A percentile compares a stretch with the other conserved stretches of the same genome.
Evolutionary conservation across 2,888 invertebrate species (phyloP).

Genomic region (Napeogenes sylphis): DNA sequence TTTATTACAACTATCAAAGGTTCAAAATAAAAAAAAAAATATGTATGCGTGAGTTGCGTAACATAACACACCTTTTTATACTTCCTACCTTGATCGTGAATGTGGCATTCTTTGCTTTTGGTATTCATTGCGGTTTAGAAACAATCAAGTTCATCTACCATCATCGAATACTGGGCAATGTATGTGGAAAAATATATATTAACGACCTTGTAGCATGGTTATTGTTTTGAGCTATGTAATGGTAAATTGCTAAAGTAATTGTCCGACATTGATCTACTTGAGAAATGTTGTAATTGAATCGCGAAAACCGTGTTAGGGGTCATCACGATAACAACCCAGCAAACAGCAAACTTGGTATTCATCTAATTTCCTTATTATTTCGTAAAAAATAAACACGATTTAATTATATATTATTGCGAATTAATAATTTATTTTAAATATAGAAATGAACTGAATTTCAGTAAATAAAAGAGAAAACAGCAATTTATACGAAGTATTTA

Average conservation of each 20-base stretch:
- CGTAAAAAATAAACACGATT: too few species aligned
- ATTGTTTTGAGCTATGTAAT: conserved; percentile 16
- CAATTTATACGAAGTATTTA: too few species aligned
- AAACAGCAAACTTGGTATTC: background rate
- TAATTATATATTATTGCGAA: too few species aligned
- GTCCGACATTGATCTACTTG: conserved; percentile 28
- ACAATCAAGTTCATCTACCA: background rate
- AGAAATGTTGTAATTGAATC: conserved; percentile 13
- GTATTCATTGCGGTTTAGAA: conserved; percentile 9
- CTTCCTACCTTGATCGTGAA: conserved; percentile 24
- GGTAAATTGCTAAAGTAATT: conserved; percentile 15
- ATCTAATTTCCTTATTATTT: background rate
- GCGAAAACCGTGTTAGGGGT: conserved; percentile 9
- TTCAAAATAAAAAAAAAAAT: background rate
- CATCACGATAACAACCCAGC: conserved; percentile 16
- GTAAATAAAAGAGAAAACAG: too few species aligned
- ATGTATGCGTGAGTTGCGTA: conserved; percentile 11
- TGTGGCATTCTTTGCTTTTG: conserved; percentile 2
- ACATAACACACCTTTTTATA: conserved; percentile 10
- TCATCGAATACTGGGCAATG: background rate
- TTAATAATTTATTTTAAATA: too few species aligned
- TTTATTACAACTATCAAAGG: background rate
- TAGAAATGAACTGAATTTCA: too few species aligned
- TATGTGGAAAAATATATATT: background rate
- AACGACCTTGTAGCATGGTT: conserved; percentile 13